phyloP scores from a whole-genome alignment of 2,113 vertebrate genomes.

The Gnathonemus echidnorhynchus region DNA sequence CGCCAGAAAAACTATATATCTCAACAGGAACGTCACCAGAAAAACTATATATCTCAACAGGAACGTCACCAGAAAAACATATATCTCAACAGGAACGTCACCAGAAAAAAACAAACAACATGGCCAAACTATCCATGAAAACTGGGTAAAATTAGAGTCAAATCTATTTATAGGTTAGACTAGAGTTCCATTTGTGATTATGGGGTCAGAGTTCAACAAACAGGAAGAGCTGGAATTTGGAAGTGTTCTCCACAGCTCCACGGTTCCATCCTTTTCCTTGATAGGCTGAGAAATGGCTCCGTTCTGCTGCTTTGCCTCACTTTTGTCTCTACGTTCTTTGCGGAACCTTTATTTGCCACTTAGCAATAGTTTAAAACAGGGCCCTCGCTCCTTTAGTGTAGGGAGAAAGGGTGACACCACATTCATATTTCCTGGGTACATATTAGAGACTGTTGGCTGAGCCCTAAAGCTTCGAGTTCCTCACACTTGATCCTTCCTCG shows the following conservation, averaged over 20 bases:
- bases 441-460: not conserved
- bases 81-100: not conserved
- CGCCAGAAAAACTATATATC: not conserved
- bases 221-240: conserved; percentile 6
- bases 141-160: not conserved
- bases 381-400: not conserved
- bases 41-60: not conserved
- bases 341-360: not conserved
- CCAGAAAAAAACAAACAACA: not conserved
- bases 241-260: not conserved
- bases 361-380: not conserved
- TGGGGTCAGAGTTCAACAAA: not conserved
- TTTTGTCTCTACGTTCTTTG: not conserved
- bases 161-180: not conserved
- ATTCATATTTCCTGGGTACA: not conserved
- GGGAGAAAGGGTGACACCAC: not conserved
- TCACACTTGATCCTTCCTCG: not conserved
- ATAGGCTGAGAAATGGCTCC: not conserved
- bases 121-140: not conserved
- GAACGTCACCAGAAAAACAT: not conserved
- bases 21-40: not conserved
- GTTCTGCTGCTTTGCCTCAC: not conserved
- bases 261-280: not conserved
- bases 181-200: not conserved
- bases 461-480: not conserved